A percentile compares a stretch with the other conserved stretches of the same genome.
Conservation (phyloP, 2,797 vertebrate genomes). For the Malurus leucopterus region DNA sequence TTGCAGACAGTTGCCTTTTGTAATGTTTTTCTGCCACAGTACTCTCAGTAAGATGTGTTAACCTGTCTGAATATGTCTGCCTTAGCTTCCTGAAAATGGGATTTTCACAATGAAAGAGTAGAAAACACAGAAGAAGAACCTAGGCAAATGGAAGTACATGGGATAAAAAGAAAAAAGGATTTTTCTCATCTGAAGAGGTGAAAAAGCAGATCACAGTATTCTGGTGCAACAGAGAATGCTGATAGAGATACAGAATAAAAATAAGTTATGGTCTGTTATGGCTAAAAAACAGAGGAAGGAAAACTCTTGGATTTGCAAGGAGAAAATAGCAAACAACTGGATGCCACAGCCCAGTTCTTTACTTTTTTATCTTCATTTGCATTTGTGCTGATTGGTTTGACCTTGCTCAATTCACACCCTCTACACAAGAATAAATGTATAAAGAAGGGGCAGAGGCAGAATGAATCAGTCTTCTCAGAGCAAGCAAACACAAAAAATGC, state of each 20-base stretch:
- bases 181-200: not conserved
- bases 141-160: not conserved
- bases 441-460: not conserved
- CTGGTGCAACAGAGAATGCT: not conserved
- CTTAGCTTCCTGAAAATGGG: not conserved
- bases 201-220: not conserved
- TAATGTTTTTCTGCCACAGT: not conserved
- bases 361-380: conserved; percentile 23
- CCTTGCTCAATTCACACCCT: conserved; percentile 14
- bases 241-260: not conserved
- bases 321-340: not conserved
- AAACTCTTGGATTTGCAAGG: not conserved
- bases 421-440: not conserved
- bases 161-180: not conserved
- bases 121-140: not conserved
- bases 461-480: not conserved
- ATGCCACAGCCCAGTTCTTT: not conserved
- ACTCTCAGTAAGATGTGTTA: not conserved
- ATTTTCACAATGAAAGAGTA: not conserved
- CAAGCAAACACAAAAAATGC: not conserved
- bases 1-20: not conserved
- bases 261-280: not conserved
- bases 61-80: not conserved
- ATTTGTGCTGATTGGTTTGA: conserved; percentile 33
- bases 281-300: not conserved